phyloP scores from a whole-genome alignment of 2,797 vertebrate species.

The Oreochromis grahami region DNA sequence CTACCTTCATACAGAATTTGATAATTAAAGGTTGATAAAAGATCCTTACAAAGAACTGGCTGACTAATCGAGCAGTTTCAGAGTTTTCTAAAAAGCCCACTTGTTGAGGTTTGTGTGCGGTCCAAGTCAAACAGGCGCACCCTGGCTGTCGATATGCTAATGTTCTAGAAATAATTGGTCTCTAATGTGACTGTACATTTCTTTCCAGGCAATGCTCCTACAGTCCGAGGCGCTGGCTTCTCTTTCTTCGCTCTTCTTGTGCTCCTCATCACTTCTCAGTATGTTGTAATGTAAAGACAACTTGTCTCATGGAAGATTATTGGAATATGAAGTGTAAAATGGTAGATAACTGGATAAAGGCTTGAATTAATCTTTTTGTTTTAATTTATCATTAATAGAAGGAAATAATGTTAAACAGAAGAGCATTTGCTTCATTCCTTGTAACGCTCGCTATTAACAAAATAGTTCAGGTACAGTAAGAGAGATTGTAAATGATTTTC shows the following conservation, averaged over 20 bases:
- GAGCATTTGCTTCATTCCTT: fast-evolving
- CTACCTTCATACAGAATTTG: too few species aligned
- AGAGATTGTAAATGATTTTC: background rate
- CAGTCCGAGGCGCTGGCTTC: background rate
- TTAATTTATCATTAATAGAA: background rate
- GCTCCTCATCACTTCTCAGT: slow-evolving; percentile 24
- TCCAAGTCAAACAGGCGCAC: too few species aligned
- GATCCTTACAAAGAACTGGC: background rate
- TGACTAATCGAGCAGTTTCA: too few species aligned
- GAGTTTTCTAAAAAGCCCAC: background rate
- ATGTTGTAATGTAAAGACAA: slow-evolving; percentile 4
- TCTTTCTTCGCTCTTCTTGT: slow-evolving; percentile 28
- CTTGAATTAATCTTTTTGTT: background rate
- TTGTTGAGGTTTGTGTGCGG: too few species aligned
- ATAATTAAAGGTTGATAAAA: background rate
- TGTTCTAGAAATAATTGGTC: background rate
- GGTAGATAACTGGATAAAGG: background rate
- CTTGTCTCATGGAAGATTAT: background rate
- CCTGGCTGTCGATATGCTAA: too few species aligned
- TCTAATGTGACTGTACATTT: background rate
- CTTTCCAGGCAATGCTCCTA: slow-evolving; percentile 23
- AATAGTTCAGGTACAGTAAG: slow-evolving; percentile 1
- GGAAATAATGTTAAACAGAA: background rate
- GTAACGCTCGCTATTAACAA: background rate
- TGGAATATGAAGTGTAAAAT: background rate